A percentile compares a stretch with the other conserved stretches of the same genome.
phyloP scores from a whole-genome alignment of 2,113 vertebrate species.

The Brachypteracias leptosomus region DNA sequence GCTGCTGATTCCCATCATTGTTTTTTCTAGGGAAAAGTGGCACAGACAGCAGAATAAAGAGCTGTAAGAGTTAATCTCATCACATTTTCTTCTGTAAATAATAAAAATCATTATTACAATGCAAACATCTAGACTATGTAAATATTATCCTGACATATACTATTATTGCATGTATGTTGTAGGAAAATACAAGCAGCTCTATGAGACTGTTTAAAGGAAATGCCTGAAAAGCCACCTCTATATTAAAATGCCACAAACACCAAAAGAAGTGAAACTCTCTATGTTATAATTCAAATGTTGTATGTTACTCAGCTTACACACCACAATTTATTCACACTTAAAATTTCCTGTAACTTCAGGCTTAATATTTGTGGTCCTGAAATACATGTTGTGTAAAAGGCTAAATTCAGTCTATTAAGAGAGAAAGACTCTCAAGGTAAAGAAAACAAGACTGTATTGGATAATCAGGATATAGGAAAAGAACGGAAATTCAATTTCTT shows the following conservation, averaged over 20 bases:
- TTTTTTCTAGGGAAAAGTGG: not conserved
- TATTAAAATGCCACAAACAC: not conserved
- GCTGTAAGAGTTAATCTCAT: not conserved
- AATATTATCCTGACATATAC: not conserved
- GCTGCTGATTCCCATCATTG: not conserved
- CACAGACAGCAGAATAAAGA: not conserved
- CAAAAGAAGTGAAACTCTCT: not conserved
- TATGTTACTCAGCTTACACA: not conserved
- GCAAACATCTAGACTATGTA: not conserved
- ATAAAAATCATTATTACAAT: not conserved
- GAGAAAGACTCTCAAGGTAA: not conserved
- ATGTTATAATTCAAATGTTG: not conserved
- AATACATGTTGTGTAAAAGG: not conserved
- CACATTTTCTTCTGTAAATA: not conserved
- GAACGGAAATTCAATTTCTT: not conserved
- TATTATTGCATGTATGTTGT: not conserved
- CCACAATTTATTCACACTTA: not conserved
- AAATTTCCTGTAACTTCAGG: not conserved
- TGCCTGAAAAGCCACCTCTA: not conserved
- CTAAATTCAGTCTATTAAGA: not conserved
- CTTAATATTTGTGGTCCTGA: not conserved
- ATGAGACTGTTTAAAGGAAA: not conserved
- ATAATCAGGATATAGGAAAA: not conserved
- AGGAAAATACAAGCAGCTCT: not conserved
- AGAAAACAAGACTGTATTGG: not conserved